These are phyloP conservation scores for Zapornia atra DNA, from an alignment of 2,113 vertebrate genomes.

Conservation along the genomic window DNA sequence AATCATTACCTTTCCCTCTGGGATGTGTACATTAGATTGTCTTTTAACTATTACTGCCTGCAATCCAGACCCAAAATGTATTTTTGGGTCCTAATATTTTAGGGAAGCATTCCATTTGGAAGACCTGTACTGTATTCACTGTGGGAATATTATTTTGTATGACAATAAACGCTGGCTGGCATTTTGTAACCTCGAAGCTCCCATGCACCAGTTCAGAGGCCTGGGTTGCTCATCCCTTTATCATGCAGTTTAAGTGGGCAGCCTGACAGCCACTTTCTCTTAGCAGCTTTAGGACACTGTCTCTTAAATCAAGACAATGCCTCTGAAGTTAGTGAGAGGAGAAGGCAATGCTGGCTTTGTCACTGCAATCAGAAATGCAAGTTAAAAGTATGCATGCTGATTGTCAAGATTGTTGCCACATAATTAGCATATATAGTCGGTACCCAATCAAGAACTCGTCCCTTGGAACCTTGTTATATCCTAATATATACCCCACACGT, in stretches of 20 bases:
- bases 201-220: neutral
- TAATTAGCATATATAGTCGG: conserved; percentile 38
- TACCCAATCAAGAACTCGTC: conserved; percentile 30
- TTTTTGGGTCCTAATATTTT: neutral
- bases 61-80: neutral
- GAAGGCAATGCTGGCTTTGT: neutral
- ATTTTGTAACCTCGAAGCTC: neutral
- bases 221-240: conserved; percentile 2
- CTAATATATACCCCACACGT: neutral
- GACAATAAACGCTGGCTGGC: neutral
- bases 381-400: neutral
- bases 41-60: neutral
- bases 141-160: neutral
- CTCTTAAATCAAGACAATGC: conserved; percentile 35
- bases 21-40: fast-evolving
- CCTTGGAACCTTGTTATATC: neutral
- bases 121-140: neutral
- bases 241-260: neutral
- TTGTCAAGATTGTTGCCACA: conserved; percentile 15
- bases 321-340: conserved; percentile 24
- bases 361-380: conserved; percentile 16
- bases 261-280: neutral
- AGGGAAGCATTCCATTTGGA: neutral
- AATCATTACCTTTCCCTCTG: neutral
- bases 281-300: neutral